Evolutionary conservation across 2,888 invertebrate species (phyloP), one percentile per base, ranked within the genome.

Genomic region (Amphipoea oculea): DNA sequence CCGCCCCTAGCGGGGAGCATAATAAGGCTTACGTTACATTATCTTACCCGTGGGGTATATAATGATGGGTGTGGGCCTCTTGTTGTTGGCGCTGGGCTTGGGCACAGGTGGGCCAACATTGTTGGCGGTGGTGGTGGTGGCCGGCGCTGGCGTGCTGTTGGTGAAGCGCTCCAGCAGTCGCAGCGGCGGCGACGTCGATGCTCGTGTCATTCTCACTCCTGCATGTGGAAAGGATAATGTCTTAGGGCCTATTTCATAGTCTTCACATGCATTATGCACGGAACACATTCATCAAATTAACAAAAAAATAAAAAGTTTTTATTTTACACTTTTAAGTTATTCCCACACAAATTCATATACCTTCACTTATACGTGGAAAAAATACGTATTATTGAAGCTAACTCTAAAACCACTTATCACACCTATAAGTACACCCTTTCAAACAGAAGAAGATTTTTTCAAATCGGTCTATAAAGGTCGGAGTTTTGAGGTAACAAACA

Each of bases 1-100:
- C 11, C 40, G n/a, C 62, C 6, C n/a, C 2, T 12, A 66, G n/a
- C 17, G 11, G 7, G 65, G 63, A 63, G 17, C 1, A n/a, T 20
- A 71, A n/a, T 63, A 40, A 20, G 11, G n/a, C n/a, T 71, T 40
- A 63, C 1, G 40, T n/a, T 14, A 29, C 3, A 9, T 17, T 48
- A 48, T 36, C 76, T 85, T 85, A 92, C 92, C 92, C 29, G 92
- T 90, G 23, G 93, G 92, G 72, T 93, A 92, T 79, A 98, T 97
- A 90, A 98, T 97, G 92, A 98, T 97, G 54, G 98, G 94, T 11
- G 95, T 98, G 82, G 98, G 98, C 90, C 98, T 97, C 94, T 98
- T 98, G 92, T 97, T 98, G 89, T 94, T 95, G 79, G 94, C 88
- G 79, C 89, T 92, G 66, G 94, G 92, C 84, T 96, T 96, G 78